Conservation (phyloP, 2,888 invertebrate genomes). For the Clepsis dumicolana region DNA sequence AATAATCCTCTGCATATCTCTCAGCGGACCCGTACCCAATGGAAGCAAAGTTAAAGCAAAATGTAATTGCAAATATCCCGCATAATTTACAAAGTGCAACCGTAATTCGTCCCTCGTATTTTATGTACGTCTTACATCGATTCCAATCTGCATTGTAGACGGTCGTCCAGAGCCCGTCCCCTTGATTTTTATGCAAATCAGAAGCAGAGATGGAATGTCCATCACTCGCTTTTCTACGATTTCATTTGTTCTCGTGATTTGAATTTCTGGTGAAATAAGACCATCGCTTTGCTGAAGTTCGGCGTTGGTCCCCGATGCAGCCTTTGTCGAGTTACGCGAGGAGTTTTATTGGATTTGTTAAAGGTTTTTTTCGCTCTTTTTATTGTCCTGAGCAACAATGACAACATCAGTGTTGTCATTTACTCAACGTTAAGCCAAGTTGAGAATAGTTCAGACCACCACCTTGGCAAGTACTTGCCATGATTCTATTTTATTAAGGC, state of each 20-base stretch:
- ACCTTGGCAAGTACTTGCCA: neutral
- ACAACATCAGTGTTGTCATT: neutral
- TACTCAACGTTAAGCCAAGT: neutral
- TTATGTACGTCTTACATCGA: conserved; percentile 34
- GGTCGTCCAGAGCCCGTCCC: conserved; percentile 56
- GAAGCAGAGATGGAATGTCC: conserved; percentile 78
- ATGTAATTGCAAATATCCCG: conserved; percentile 27
- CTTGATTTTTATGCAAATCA: conserved; percentile 79
- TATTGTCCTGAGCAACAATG: neutral
- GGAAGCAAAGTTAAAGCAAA: conserved; percentile 1
- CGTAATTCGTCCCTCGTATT: conserved; percentile 38
- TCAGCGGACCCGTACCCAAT: neutral
- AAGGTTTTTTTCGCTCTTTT: neutral
- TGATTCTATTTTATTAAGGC: neutral
- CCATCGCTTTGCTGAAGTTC: conserved; percentile 6
- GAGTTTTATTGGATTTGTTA: neutral
- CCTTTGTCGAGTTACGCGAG: conserved; percentile 29
- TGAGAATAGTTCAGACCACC: neutral
- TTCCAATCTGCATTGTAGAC: conserved; percentile 76
- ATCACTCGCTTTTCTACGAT: conserved; percentile 68
- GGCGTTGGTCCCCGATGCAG: conserved; percentile 27
- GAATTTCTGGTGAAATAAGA: conserved; percentile 68
- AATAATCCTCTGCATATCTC: neutral
- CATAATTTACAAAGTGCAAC: conserved; percentile 34
- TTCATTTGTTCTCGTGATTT: conserved; percentile 74